These are phyloP conservation scores for Acrocera orbiculus DNA, from an alignment of 2,888 invertebrate species.

Conservation along the genomic window DNA sequence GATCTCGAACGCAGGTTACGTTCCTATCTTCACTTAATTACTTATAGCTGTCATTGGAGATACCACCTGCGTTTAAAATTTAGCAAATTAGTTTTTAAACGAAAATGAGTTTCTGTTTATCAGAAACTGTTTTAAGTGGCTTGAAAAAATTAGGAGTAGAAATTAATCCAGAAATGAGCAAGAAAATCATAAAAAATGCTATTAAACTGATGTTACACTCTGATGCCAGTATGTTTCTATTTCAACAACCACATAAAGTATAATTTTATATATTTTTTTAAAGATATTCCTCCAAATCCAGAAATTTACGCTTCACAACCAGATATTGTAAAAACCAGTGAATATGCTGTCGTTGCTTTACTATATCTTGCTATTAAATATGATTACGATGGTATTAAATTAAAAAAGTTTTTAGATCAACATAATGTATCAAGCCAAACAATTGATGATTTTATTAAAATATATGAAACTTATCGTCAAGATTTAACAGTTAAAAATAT, in stretches of 20 bases:
- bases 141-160: slow-evolving; percentile 21
- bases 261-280: neutral
- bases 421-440: slow-evolving; percentile 16
- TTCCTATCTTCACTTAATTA: no score
- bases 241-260: neutral
- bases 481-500: slow-evolving; percentile 23
- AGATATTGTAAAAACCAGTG: slow-evolving; percentile 27
- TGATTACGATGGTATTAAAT: slow-evolving; percentile 17
- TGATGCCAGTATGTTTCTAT: slow-evolving; percentile 23
- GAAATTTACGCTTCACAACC: slow-evolving; percentile 28
- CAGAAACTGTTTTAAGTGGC: slow-evolving; percentile 23
- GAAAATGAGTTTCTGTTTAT: slow-evolving; percentile 15
- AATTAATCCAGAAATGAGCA: slow-evolving; percentile 20
- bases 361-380: slow-evolving; percentile 24
- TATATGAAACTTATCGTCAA: slow-evolving; percentile 24
- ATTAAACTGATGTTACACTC: slow-evolving; percentile 25
- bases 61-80: no score
- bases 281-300: slow-evolving; percentile 28
- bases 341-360: slow-evolving; percentile 25
- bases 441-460: slow-evolving; percentile 22
- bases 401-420: slow-evolving; percentile 22
- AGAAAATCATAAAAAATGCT: slow-evolving; percentile 25
- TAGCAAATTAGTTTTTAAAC: no score
- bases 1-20: no score
- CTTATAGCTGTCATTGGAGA: no score